Evolutionary conservation across 2,888 invertebrate genomes (phyloP).

Genomic region (Eudasyphora cyanicolor): DNA sequence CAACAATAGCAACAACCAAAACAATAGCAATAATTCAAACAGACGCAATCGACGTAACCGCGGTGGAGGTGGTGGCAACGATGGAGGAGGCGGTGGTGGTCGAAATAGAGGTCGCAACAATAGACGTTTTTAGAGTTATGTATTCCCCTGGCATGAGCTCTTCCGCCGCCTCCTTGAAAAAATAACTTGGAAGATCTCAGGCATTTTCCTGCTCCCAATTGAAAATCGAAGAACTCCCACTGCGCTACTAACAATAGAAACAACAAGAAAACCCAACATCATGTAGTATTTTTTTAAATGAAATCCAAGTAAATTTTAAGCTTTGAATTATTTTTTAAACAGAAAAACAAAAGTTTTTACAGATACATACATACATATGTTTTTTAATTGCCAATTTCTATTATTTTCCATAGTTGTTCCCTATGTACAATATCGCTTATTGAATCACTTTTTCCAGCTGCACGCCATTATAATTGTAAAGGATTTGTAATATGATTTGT

Average conservation of each 20-base stretch:
- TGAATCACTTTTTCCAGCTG: neutral
- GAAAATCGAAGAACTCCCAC: neutral
- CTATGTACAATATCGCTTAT: neutral
- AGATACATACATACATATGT: too few species aligned
- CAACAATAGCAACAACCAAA: conserved; percentile 60
- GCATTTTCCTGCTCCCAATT: neutral
- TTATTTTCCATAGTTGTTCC: neutral
- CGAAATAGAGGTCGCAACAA: conserved; percentile 72
- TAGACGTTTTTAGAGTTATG: conserved; percentile 71
- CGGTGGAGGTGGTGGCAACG: conserved; percentile 56
- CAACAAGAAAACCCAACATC: neutral
- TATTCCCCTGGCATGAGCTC: too few species aligned
- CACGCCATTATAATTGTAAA: conserved; percentile 17
- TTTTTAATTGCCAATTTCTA: neutral
- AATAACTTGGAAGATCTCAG: neutral
- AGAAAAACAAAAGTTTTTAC: neutral
- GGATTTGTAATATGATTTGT: neutral
- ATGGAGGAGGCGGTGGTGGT: conserved; percentile 67
- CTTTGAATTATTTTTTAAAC: conserved; percentile 27
- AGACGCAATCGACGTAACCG: conserved; percentile 60
- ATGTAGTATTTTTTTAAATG: conserved; percentile 32
- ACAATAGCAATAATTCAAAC: conserved; percentile 40
- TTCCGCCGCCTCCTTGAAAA: neutral
- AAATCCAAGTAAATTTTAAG: conserved; percentile 27
- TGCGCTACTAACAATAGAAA: conserved; percentile 12